Evolutionary conservation across 2,797 vertebrate genomes (phyloP), one percentile per base, ranked within the genome.

Genomic region (Pantherophis vulpinus): DNA sequence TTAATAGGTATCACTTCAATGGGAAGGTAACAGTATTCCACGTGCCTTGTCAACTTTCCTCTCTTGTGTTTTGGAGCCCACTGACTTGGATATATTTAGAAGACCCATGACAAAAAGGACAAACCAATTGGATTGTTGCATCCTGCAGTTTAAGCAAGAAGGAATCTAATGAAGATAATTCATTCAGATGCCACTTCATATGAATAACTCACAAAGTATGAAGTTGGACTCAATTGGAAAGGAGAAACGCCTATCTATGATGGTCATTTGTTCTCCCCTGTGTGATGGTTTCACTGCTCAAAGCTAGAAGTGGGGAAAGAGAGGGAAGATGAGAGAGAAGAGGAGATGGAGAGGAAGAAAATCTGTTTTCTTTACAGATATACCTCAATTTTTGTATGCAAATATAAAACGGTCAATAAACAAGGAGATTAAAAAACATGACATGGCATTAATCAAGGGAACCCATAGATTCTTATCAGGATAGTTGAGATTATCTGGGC

Each of bases 141-240:
- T 58, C 8, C 13, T 89, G 27, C 47, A 91, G 51, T 63, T 89
- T 88, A 60, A 91, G 51, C 91, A 91, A 27, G 88, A 92, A 51
- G 94, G 66, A 60, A 63, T 90, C n/a, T 93, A 79, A 89, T 47
- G 92, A 92, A 92, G 93, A 95, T 70, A 42, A 92, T 92, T 95
- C 95, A 63, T 93, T 59, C 2, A 63, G 61, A 74, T 92, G 89
- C 93, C 94, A 20, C 63, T 93, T 55, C 42, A 91, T 90, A 66
- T 0, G 66, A 94, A 93, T 91, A 97, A 95, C 56, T 58, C 63
- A 95, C 89, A 90, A 88, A 94, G 93, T 89, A 96, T 93, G 95
- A 66, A 14, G 14, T 70, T 70, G n/a, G n/a, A 70, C n/a, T 70
- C n/a, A 70, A 8, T n/a, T 70, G 66, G n/a, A 70, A 70, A 32